Base-by-base conservation (phyloP, 1,140 invertebrate genomes). In the Apis cerana region DNA sequence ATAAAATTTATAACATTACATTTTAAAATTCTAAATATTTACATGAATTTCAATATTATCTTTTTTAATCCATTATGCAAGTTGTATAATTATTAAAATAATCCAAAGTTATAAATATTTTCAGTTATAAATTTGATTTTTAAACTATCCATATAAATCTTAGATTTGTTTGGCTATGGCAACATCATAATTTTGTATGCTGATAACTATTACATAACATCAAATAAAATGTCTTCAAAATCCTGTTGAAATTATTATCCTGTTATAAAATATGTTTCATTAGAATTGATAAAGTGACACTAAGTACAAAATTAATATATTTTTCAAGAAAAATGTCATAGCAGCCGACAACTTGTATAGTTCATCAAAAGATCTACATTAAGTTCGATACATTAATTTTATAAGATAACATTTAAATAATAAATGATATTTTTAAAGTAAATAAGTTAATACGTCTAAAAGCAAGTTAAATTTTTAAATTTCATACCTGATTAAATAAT, bases 401-500 rank as follows among this genome's bases (percentile, higher is more conserved):
- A 33, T 43, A 61, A 87, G n/a, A 61, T 7, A n/a, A 65, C 21
- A 13, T 1, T 9, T 2, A 27, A 23, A 69, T 10, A 58, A 27
- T 15, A 7, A 17, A 23, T 50, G 5, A 68, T 80, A 77, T 74
- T 43, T 52, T 19, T 27, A 5, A 5, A 74, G 27, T 10, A 69
- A 9, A 62, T 8, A 12, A n/a, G 4, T 13, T 15, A 19, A 62
- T 61, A 0, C 19, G 17, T 43, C 27, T 48, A 2, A 23, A 62
- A 17, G 11, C 8, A 27, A 8, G 0, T 59, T 1, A 65, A 2
- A 13, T 3, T 23, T 62, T 17, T 62, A 50, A 76, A 62, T 84
- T 52, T 88, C 90, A 86, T 94, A 96, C 95, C 94, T 96, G 95
- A 85, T 91, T 93, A 65, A 94, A 89, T 83, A 94, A 89, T 72